Conservation (phyloP, 1,140 invertebrate species). For the Zaprionus gabonicus region DNA sequence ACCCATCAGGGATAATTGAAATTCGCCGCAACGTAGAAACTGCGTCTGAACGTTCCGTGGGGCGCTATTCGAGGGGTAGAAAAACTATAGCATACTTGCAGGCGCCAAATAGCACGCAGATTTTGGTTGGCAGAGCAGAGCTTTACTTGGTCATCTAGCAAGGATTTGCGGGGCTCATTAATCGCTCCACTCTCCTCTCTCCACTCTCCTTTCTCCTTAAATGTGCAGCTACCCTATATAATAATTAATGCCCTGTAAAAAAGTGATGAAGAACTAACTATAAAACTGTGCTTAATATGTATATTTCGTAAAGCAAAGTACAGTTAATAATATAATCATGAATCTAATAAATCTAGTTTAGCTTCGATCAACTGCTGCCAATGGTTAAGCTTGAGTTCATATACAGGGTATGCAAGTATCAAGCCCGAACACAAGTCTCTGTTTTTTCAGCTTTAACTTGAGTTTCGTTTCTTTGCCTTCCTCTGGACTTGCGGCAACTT, state of each 20-base stretch:
- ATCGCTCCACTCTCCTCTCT: not conserved
- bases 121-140: not conserved
- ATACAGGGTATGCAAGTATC: not conserved
- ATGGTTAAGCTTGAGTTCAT: not conserved
- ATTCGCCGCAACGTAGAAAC: conserved; percentile 54
- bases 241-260: not conserved
- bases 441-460: not conserved
- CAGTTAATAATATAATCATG: too few species aligned
- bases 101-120: not conserved
- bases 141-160: not conserved
- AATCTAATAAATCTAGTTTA: not conserved
- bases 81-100: conserved; percentile 1
- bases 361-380: not conserved
- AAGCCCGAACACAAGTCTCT: not conserved
- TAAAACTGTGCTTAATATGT: too few species aligned
- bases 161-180: not conserved
- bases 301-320: too few species aligned
- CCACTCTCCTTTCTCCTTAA: not conserved
- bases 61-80: not conserved
- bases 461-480: not conserved
- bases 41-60: conserved; percentile 6
- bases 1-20: conserved; percentile 70
- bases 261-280: too few species aligned
- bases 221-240: not conserved
- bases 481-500: conserved; percentile 9